These are phyloP conservation scores for Ursus arctos DNA, from an alignment of 2,113 vertebrate genomes.

Conservation along the genomic window DNA sequence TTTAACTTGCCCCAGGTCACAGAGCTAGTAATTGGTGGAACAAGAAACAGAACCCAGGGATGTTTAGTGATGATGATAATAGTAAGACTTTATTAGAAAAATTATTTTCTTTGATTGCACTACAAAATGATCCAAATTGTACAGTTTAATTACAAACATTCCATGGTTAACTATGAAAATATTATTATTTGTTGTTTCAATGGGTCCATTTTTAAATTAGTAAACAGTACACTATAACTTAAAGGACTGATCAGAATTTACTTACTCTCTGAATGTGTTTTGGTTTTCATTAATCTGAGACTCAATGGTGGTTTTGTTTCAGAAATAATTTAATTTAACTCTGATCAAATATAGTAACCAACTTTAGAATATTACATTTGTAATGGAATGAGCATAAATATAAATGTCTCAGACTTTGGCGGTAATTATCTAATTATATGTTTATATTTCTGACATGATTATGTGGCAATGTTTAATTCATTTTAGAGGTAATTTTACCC, in stretches of 20 bases:
- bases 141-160: slow-evolving; percentile 49
- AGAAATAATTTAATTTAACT: slow-evolving; percentile 64
- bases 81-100: slow-evolving; percentile 37
- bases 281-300: slow-evolving; percentile 57
- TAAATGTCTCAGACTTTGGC: slow-evolving; percentile 48
- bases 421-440: slow-evolving; percentile 61
- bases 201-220: slow-evolving; percentile 44
- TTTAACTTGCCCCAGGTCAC: neutral
- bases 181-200: slow-evolving; percentile 16
- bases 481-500: slow-evolving; percentile 67
- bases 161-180: slow-evolving; percentile 29
- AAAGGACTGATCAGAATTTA: slow-evolving; percentile 45
- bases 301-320: slow-evolving; percentile 60
- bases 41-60: neutral
- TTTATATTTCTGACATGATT: slow-evolving; percentile 67
- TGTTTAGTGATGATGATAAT: slow-evolving; percentile 1
- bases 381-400: slow-evolving; percentile 57
- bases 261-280: slow-evolving; percentile 40
- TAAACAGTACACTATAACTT: slow-evolving; percentile 44
- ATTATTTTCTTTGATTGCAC: slow-evolving; percentile 42
- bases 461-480: slow-evolving; percentile 49
- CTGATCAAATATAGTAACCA: neutral
- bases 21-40: neutral
- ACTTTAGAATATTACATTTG: slow-evolving; percentile 45
- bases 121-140: neutral